These are phyloP conservation scores for Perca flavescens DNA, from an alignment of 2,113 vertebrate genomes.

Conservation along the genomic window DNA sequence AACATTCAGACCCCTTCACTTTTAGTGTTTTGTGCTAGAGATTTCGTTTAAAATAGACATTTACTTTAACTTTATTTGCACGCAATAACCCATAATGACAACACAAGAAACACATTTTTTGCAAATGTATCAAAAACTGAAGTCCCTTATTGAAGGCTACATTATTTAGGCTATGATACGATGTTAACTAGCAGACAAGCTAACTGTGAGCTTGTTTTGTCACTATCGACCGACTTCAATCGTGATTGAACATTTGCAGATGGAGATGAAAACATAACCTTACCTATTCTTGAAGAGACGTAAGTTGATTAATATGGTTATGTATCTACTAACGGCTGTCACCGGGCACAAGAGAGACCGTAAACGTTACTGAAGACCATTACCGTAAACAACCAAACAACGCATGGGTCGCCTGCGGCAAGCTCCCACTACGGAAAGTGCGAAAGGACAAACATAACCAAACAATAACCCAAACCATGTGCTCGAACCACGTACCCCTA, in stretches of 20 bases:
- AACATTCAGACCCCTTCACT: no score
- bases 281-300: slow-evolving; percentile 23
- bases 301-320: neutral
- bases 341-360: neutral
- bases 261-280: neutral
- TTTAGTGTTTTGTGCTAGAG: neutral
- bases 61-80: neutral
- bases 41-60: neutral
- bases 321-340: neutral
- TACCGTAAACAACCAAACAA: slow-evolving; percentile 32
- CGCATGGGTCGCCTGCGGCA: neutral
- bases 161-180: neutral
- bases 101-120: neutral
- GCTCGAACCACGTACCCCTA: neutral
- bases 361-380: neutral
- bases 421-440: slow-evolving; percentile 26
- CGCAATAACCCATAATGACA: neutral
- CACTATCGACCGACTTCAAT: neutral
- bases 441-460: slow-evolving; percentile 35
- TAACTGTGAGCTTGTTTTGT: neutral
- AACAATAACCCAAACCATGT: no score
- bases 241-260: neutral
- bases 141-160: neutral
- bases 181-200: slow-evolving; percentile 26
- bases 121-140: neutral